Base-by-base conservation (phyloP, 2,113 vertebrate species). In the Dasypus novemcinctus region DNA sequence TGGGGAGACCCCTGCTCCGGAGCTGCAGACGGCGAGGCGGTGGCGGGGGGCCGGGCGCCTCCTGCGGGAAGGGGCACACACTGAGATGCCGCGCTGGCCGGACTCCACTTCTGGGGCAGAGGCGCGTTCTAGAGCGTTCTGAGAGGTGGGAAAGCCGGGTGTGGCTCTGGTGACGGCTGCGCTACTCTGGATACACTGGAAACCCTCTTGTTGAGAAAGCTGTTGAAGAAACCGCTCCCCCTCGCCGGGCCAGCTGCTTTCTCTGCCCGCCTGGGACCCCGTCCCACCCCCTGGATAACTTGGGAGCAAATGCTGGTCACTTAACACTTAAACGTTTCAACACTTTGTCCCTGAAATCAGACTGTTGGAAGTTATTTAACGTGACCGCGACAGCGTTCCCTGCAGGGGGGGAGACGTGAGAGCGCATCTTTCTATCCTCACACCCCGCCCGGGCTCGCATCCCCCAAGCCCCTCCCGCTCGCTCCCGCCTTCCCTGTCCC, bases 351-450 rank as follows among this genome's bases (percentile, higher is more conserved):
- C 14, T 27, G 4, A 68, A 71, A 18, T 23, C 1, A 4, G 18
- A 43, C 29, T 20, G 20, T 52, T 76, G 41, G 7, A 31, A 12
- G 12, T 27, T 8, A 4, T 0, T 49, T 49, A n/a, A 27, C 52
- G 0, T 27, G 4, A 29, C 83, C 41, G 2, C 4, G 2, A 0
- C 2, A 38, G 20, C 49, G 1, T 41, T 12, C 41, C 20, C 2
- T 49, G 1, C 46, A 9, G 5, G 46, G 8, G 46, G 8, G 11
- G 11, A 9, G 5, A 49, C 11, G 46, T 9, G 46, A 49, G 46
- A 49, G 8, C 46, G 8, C 5, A 5, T 7, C 46, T 49, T 9
- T 49, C 5, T 5, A 0, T 31, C 23, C 5, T 66, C 12, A 23
- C 1, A 49, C 46, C 46, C 46, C 8, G 46, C 46, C 46, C 8